Conservation (phyloP, 1,140 invertebrate genomes). For the Pantala flavescens region DNA sequence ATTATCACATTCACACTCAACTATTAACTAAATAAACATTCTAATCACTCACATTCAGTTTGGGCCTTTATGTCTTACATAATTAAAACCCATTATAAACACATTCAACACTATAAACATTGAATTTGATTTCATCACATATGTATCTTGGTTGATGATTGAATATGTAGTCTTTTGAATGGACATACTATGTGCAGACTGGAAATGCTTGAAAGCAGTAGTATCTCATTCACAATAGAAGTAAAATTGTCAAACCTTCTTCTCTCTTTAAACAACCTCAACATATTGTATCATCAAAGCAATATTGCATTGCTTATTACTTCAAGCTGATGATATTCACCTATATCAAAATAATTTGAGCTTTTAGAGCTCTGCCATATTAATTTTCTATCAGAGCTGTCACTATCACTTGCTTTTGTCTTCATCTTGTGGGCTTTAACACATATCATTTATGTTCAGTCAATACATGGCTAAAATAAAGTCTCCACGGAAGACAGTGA, state of each 20-base stretch:
- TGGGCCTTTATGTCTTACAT: not conserved
- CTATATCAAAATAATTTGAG: slow-evolving; percentile 3
- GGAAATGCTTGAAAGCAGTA: too few relatives aligned
- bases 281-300: too few relatives aligned
- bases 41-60: not conserved
- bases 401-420: not conserved
- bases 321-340: not conserved
- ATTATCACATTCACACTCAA: not conserved
- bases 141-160: too few relatives aligned
- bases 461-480: not conserved
- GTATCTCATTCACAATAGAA: too few relatives aligned
- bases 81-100: not conserved
- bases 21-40: not conserved
- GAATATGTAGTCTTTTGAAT: too few relatives aligned
- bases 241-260: too few relatives aligned
- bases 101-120: slow-evolving; percentile 4
- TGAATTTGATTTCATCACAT: not conserved
- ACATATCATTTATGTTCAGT: not conserved
- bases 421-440: not conserved
- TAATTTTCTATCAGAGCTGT: not conserved
- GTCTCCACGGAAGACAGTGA: not conserved
- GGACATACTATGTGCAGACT: too few relatives aligned
- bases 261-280: too few relatives aligned
- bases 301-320: too few relatives aligned
- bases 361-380: not conserved